Evolutionary conservation across 2,113 vertebrate species (phyloP).

Genomic region (Arizona elegans): DNA sequence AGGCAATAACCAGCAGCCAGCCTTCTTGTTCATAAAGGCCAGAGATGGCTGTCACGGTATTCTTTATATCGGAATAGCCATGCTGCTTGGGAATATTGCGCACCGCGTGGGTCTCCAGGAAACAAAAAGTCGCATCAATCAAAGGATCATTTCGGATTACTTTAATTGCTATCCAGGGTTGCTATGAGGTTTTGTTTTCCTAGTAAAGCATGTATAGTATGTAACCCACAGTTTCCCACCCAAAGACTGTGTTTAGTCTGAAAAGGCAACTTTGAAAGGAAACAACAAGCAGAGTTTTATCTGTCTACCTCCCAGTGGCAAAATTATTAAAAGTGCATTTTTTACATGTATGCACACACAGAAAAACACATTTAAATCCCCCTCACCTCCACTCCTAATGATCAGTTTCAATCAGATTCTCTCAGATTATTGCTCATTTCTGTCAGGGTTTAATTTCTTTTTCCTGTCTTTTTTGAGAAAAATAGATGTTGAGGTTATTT

Average conservation of each 20-base stretch:
- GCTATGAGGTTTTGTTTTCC: slow-evolving; percentile 52
- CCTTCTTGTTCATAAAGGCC: slow-evolving; percentile 37
- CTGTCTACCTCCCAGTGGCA: slow-evolving; percentile 60
- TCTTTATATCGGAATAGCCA: neutral
- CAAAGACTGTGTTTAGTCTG: slow-evolving; percentile 68
- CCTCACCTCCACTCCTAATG: slow-evolving; percentile 51
- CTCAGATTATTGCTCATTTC: slow-evolving; percentile 57
- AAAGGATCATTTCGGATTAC: neutral
- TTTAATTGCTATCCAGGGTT: slow-evolving; percentile 41
- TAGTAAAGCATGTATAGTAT: slow-evolving; percentile 60
- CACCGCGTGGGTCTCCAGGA: slow-evolving; percentile 2
- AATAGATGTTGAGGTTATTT: slow-evolving; percentile 18
- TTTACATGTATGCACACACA: slow-evolving; percentile 20
- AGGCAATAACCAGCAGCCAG: slow-evolving; percentile 23
- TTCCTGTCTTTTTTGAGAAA: slow-evolving; percentile 27
- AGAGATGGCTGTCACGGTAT: neutral
- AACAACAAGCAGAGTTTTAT: slow-evolving; percentile 52
- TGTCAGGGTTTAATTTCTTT: slow-evolving; percentile 30
- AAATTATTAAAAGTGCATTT: slow-evolving; percentile 57
- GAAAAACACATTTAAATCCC: slow-evolving; percentile 39
- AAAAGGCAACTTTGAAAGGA: slow-evolving; percentile 51
- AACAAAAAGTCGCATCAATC: slow-evolving; percentile 1
- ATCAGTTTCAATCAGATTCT: slow-evolving; percentile 64
- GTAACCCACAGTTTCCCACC: slow-evolving; percentile 56
- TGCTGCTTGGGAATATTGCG: slow-evolving; percentile 3